Base-by-base conservation (phyloP, 2,888 invertebrate species). In the Oligia fasciuncula region DNA sequence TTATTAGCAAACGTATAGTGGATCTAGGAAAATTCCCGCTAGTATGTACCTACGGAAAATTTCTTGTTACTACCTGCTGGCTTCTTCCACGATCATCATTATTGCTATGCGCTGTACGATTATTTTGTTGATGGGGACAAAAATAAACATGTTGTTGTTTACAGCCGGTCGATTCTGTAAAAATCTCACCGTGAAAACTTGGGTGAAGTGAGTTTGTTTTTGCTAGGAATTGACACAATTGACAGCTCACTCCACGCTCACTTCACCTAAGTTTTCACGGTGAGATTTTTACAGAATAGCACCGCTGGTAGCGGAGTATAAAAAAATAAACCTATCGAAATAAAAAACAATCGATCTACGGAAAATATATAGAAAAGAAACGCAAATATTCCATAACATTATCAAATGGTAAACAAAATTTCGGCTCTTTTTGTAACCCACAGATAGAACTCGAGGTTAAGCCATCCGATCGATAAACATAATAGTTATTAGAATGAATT, bases 21-120 rank as follows among this genome's bases (percentile, higher is more conserved):
- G 29, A 77, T 75, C n/a, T 77, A n/a, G 86, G 86, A 86, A 88
- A 86, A 86, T 86, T 78, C 65, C 88, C 73, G 54, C 70, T 43
- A n/a, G 65, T 69, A 76, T 29, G 29, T 29, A 29, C 29, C 29
- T 29, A 29, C 72, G 88, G 85, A 87, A 86, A 79, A 54, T 87
- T 85, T 76, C 54, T 14, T 54, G 54, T 14, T 51, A 84, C 73
- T 29, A 29, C 29, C 80, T 73, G 73, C 57, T 73, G 73, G 87
- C 71, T 76, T 49, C 54, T 62, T 46, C 63, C 43, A 73, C 40
- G 29, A 66, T 46, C n/a, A 19, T 13, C 60, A 13, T 60, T 63
- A 63, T 67, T 65, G 14, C 65, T 65, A 43, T n/a, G 62, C 35
- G n/a, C 46, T n/a, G 19, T 54, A 57, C 43, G 35, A 71, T 68